Evolutionary conservation across 2,888 invertebrate species (phyloP).

Genomic region (Lysandra coridon): DNA sequence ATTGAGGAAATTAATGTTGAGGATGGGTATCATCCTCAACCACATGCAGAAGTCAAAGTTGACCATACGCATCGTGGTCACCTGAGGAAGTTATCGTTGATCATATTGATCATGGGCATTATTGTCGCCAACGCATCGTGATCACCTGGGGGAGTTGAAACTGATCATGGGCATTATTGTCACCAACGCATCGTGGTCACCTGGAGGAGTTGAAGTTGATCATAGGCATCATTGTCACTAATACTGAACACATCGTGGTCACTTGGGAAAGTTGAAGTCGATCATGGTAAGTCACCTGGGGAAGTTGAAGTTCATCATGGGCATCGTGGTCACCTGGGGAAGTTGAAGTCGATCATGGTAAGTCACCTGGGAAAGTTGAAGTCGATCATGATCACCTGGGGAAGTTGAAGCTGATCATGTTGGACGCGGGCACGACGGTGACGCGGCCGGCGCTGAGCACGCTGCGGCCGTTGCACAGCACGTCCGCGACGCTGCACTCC

Average conservation of each 20-base stretch:
- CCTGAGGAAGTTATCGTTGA: background rate
- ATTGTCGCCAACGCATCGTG: background rate
- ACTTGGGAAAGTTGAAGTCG: too few species aligned
- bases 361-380: conserved; percentile 40
- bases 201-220: conserved; percentile 59
- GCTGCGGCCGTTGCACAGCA: conserved; percentile 58
- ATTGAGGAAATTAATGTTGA: too few species aligned
- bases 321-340: too few species aligned
- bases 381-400: conserved; percentile 49
- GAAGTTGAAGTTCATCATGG: too few species aligned
- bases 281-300: too few species aligned
- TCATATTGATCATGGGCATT: background rate
- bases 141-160: conserved; percentile 40
- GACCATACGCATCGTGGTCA: background rate
- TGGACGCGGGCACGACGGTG: conserved; percentile 47
- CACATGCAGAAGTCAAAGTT: too few species aligned
- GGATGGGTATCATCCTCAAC: too few species aligned
- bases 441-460: conserved; percentile 49
- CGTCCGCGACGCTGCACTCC: conserved; percentile 51
- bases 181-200: conserved; percentile 41
- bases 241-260: too few species aligned
- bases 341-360: conserved; percentile 35
- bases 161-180: conserved; percentile 13
- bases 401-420: conserved; percentile 57
- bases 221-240: conserved; percentile 33